Evolutionary conservation across 53 echinoderm and acorn worm genomes (phyloP).

Genomic region (Crossaster papposus): DNA sequence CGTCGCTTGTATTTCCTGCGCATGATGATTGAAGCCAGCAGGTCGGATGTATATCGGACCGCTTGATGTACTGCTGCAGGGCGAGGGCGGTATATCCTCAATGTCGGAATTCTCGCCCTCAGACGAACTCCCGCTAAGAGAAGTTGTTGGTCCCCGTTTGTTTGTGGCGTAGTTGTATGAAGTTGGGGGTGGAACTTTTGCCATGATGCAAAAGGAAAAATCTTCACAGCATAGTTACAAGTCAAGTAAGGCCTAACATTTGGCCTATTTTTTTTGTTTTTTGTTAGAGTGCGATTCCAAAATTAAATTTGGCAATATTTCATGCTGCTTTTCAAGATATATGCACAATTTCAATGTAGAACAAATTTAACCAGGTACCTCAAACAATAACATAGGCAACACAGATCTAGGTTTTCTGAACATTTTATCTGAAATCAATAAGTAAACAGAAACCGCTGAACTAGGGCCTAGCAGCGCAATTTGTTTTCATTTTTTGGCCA

Average conservation of each 20-base stretch:
- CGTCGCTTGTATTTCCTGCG: slow-evolving; percentile 76
- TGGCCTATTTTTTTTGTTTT: too few relatives aligned
- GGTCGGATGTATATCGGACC: slow-evolving; percentile 88
- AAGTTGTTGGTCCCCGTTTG: slow-evolving; percentile 82
- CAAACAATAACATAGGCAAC: too few relatives aligned
- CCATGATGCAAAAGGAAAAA: slow-evolving; percentile 34
- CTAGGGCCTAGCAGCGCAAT: too few relatives aligned
- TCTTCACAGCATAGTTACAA: neutral
- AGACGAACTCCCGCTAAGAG: slow-evolving; percentile 85
- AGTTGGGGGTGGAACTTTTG: slow-evolving; percentile 43
- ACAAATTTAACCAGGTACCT: too few relatives aligned
- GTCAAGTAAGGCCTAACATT: neutral
- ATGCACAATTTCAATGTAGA: neutral
- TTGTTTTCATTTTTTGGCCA: too few relatives aligned
- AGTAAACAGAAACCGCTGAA: too few relatives aligned
- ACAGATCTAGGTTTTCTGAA: too few relatives aligned
- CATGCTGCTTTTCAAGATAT: neutral
- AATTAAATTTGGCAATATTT: too few relatives aligned
- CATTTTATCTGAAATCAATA: too few relatives aligned
- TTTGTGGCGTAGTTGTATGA: neutral
- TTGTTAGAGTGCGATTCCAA: too few relatives aligned
- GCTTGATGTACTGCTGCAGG: slow-evolving; percentile 95
- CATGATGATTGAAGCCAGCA: slow-evolving; percentile 90
- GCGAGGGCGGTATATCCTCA: slow-evolving; percentile 91
- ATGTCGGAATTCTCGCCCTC: slow-evolving; percentile 90